phyloP scores from a whole-genome alignment of 2,113 vertebrate species.

The Climacteris rufus region DNA sequence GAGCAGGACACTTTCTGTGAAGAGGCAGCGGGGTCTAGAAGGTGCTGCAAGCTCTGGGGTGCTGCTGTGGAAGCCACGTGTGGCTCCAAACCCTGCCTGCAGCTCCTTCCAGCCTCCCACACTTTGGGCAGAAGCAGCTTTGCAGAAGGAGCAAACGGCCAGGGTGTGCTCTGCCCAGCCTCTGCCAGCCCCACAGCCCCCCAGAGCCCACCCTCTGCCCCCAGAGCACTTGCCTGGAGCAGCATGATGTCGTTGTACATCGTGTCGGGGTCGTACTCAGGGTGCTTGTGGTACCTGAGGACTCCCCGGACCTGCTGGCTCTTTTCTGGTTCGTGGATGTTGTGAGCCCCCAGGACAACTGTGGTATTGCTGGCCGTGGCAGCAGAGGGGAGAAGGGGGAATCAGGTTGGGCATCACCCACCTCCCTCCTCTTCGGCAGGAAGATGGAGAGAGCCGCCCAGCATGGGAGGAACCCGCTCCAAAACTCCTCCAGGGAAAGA shows the following conservation, averaged over 20 bases:
- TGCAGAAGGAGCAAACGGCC: not conserved
- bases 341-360: constrained; percentile 53
- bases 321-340: not conserved
- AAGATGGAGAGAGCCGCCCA: not conserved
- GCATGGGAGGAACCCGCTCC: not conserved
- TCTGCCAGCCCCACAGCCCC: not conserved
- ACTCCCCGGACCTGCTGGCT: constrained; percentile 44
- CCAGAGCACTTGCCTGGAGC: constrained; percentile 17
- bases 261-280: accelerated
- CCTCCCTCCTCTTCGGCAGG: not conserved
- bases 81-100: not conserved
- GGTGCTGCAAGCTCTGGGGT: not conserved
- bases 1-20: not conserved
- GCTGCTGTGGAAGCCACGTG: not conserved
- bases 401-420: not conserved
- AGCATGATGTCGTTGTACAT: not conserved
- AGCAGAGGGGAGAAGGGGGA: not conserved
- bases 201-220: accelerated
- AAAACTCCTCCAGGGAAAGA: not conserved
- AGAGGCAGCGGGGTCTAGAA: not conserved
- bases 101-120: not conserved
- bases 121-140: not conserved
- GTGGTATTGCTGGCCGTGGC: not conserved
- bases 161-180: accelerated
- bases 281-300: not conserved